Evolutionary conservation across 2,797 vertebrate genomes (phyloP).

Genomic region (Delichon dasypus): DNA sequence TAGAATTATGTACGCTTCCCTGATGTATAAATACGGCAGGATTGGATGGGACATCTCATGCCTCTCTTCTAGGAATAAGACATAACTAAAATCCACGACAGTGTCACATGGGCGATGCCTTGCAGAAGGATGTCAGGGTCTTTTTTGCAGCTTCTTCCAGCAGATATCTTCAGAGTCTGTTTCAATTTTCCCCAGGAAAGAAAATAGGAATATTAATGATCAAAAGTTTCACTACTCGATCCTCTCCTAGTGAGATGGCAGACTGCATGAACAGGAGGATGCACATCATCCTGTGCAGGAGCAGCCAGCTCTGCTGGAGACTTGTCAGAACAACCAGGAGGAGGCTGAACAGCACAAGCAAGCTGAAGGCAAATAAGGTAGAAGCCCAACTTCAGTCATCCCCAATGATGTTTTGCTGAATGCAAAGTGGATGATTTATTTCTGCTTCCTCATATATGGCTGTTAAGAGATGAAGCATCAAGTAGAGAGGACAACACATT

Average conservation of each 20-base stretch:
- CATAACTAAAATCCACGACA: background rate
- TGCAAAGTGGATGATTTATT: background rate
- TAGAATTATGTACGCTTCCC: background rate
- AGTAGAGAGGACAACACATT: background rate
- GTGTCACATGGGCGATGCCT: background rate
- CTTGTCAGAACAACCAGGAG: background rate
- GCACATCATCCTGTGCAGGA: background rate
- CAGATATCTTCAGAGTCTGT: background rate
- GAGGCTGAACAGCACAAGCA: background rate
- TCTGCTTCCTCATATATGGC: background rate
- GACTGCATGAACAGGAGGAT: background rate
- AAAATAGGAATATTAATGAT: conserved; percentile 18
- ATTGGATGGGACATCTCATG: background rate
- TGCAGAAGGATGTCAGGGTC: background rate
- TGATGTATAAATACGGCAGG: background rate
- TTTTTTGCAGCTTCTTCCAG: background rate
- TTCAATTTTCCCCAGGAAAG: background rate
- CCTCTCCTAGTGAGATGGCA: background rate
- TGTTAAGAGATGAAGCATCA: background rate
- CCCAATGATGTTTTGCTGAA: background rate
- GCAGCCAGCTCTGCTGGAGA: background rate
- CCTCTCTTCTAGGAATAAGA: background rate
- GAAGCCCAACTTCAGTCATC: background rate
- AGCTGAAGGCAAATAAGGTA: background rate
- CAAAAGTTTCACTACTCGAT: background rate